Percentiles rank a stretch among this genome's conserved stretches.
Conservation (phyloP, 1,140 invertebrate species). For the Alviniconcha marisindica region DNA sequence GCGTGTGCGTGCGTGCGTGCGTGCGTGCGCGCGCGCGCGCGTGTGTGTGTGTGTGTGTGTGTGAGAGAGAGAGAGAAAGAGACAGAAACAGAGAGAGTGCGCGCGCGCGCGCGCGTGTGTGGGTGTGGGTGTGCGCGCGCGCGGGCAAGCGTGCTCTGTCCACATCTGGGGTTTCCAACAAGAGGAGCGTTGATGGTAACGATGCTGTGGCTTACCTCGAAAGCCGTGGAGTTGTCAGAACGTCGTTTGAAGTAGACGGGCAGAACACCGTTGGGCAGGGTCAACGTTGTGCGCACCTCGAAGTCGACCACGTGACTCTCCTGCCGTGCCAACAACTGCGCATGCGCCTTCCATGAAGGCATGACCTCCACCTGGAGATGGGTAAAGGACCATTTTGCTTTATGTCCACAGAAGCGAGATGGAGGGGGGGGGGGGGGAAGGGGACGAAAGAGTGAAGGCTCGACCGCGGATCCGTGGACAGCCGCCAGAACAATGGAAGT, state of each 20-base stretch:
- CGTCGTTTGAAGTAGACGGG: constrained; percentile 47
- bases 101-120: not conserved
- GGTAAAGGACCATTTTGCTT: too few relatives aligned
- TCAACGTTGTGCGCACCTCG: constrained; percentile 49
- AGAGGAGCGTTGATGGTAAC: too few relatives aligned
- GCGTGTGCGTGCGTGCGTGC: too few relatives aligned
- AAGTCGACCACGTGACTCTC: constrained; percentile 50
- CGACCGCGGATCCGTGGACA: too few relatives aligned
- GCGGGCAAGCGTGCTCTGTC: not conserved
- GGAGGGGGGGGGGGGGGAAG: too few relatives aligned
- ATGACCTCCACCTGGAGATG: constrained; percentile 46
- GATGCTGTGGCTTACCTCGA: too few relatives aligned
- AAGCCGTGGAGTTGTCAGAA: constrained; percentile 33
- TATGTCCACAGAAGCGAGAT: too few relatives aligned
- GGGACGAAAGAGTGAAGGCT: too few relatives aligned
- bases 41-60: not conserved
- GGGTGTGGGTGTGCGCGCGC: not conserved
- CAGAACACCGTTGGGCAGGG: constrained; percentile 42
- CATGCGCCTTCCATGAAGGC: constrained; percentile 48
- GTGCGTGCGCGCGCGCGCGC: not conserved
- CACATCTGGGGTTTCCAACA: too few relatives aligned
- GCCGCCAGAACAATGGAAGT: too few relatives aligned
- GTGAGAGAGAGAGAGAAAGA: too few relatives aligned
- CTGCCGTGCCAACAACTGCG: constrained; percentile 49
- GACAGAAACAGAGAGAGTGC: too few relatives aligned